These are phyloP conservation scores for Acrobasis repandana DNA, from an alignment of 2,888 invertebrate species.

Conservation along the genomic window DNA sequence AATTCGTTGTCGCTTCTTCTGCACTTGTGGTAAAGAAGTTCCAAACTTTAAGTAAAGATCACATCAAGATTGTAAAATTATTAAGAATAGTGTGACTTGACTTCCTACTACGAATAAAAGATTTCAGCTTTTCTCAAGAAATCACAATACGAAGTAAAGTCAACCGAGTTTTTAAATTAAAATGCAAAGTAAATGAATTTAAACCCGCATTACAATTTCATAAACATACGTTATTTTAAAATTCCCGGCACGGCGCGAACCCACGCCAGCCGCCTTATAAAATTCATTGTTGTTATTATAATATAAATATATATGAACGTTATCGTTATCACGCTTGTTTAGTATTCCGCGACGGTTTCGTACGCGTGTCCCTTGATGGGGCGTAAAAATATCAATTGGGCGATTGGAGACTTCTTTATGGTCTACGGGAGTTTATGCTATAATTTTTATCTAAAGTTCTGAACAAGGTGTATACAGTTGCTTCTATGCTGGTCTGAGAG, in stretches of 20 bases:
- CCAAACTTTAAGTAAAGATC: too few species aligned
- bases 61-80: too few species aligned
- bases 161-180: not conserved
- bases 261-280: constrained; percentile 1
- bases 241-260: constrained; percentile 24
- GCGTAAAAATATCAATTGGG: constrained; percentile 14
- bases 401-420: not conserved
- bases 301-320: constrained; percentile 24
- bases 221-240: constrained; percentile 16
- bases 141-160: too few species aligned
- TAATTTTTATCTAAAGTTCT: not conserved
- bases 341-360: constrained; percentile 8
- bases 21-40: too few species aligned
- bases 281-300: constrained; percentile 28
- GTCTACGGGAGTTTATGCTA: not conserved
- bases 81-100: too few species aligned
- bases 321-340: constrained; percentile 2
- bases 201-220: not conserved
- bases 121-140: too few species aligned
- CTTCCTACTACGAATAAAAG: too few species aligned
- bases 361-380: constrained; percentile 16
- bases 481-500: too few species aligned
- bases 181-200: not conserved
- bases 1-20: too few species aligned
- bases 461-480: not conserved